A percentile compares a stretch with the other conserved stretches of the same genome.
phyloP scores from a whole-genome alignment of 2,888 invertebrate species.

The Callyntrura sp. region DNA sequence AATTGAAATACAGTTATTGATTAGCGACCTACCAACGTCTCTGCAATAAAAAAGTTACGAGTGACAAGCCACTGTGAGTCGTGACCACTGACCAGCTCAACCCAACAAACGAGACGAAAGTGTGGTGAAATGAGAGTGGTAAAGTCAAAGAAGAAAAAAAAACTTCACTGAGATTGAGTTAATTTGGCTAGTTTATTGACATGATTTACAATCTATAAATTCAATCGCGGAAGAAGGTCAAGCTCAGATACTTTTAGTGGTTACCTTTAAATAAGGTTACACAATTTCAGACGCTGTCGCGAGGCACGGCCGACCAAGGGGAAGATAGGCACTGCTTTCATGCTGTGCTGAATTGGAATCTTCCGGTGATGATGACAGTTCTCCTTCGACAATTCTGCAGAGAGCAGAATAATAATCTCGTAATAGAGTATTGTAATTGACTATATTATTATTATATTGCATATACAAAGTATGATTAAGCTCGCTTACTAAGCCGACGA shows the following conservation, averaged over 20 bases:
- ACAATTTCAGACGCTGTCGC: too few species aligned
- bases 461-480: too few species aligned
- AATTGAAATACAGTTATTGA: conserved; percentile 10
- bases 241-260: neutral
- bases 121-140: neutral
- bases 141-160: conserved; percentile 15
- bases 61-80: conserved; percentile 32
- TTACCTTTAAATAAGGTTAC: neutral
- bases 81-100: conserved; percentile 52
- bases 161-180: neutral
- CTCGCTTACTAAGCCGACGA: neutral
- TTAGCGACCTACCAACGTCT: neutral
- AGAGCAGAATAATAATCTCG: neutral
- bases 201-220: conserved; percentile 36
- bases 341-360: neutral
- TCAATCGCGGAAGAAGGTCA: conserved; percentile 51
- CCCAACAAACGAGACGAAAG: neutral
- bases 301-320: too few species aligned
- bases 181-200: conserved; percentile 4
- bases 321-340: neutral
- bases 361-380: conserved; percentile 11
- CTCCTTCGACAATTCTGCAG: neutral
- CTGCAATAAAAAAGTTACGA: conserved; percentile 30
- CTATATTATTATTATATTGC: too few species aligned
- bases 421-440: neutral